These are phyloP conservation scores for Ericerus pela DNA, from an alignment of 1,140 invertebrate species.

Conservation along the genomic window DNA sequence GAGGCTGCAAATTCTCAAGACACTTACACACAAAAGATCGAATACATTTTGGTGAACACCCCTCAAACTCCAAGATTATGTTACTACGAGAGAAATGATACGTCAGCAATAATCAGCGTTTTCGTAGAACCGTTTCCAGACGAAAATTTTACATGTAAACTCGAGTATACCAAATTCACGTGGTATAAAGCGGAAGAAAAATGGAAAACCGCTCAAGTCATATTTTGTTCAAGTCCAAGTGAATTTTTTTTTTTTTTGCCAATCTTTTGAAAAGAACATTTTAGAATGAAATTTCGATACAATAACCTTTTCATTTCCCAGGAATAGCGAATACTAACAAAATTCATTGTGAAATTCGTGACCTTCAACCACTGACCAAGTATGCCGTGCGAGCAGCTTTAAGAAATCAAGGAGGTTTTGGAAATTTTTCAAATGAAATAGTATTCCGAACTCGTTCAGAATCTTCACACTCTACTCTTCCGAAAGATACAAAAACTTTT, in stretches of 20 bases:
- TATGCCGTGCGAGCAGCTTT: background rate
- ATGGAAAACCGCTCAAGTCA: slow-evolving; percentile 1
- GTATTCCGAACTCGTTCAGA: background rate
- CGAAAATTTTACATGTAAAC: background rate
- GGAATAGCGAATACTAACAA: background rate
- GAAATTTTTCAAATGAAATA: background rate
- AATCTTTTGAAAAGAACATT: background rate
- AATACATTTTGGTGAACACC: background rate
- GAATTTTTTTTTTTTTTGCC: background rate
- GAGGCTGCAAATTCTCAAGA: background rate
- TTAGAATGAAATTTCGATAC: too few relatives aligned
- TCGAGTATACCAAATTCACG: background rate
- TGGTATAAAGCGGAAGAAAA: background rate
- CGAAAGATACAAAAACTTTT: too few relatives aligned
- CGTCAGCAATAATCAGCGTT: background rate
- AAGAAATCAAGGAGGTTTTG: background rate
- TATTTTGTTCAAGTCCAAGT: background rate
- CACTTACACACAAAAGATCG: background rate
- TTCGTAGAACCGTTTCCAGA: background rate
- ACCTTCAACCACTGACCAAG: background rate
- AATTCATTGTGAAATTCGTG: background rate
- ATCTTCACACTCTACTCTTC: too few relatives aligned
- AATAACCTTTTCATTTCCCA: background rate
- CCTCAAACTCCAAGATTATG: background rate
- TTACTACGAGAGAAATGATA: background rate